Percentiles rank a stretch among this genome's conserved stretches.
Conservation (phyloP, 2,113 vertebrate species). For the Saccopteryx bilineata region DNA sequence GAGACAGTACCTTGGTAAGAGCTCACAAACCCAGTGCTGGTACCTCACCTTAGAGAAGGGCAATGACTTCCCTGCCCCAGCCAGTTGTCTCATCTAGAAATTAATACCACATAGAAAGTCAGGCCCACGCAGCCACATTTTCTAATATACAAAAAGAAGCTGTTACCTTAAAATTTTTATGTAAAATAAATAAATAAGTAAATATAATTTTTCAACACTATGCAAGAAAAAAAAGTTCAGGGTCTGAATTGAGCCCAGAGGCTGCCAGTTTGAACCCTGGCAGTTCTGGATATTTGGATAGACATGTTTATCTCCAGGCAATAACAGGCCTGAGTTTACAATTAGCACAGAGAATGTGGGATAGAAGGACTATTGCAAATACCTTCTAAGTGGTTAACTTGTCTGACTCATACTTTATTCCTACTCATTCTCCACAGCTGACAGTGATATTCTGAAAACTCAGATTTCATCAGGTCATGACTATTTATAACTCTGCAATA, state of each 20-base stretch:
- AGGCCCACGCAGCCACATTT: background rate
- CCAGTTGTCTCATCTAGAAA: background rate
- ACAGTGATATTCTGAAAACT: background rate
- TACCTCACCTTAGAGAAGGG: background rate
- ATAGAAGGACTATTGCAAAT: background rate
- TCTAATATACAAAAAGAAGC: background rate
- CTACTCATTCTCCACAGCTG: background rate
- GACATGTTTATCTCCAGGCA: background rate
- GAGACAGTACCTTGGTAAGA: background rate
- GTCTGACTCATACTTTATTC: background rate
- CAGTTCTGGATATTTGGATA: background rate
- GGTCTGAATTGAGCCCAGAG: background rate
- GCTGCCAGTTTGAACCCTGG: background rate
- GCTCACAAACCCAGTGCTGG: background rate
- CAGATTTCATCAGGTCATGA: background rate
- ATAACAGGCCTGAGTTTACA: background rate
- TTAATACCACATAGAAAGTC: background rate
- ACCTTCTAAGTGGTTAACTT: background rate
- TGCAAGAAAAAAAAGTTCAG: background rate
- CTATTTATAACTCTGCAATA: background rate
- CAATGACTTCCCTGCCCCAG: background rate
- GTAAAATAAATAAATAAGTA: conserved; percentile 26
- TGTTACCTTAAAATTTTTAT: background rate
- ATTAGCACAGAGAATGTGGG: background rate
- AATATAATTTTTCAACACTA: background rate